Percentiles rank a stretch among this genome's conserved stretches.
These are phyloP conservation scores for Atopsyche davidsoni DNA, from an alignment of 1,140 invertebrate species.

Conservation along the genomic window DNA sequence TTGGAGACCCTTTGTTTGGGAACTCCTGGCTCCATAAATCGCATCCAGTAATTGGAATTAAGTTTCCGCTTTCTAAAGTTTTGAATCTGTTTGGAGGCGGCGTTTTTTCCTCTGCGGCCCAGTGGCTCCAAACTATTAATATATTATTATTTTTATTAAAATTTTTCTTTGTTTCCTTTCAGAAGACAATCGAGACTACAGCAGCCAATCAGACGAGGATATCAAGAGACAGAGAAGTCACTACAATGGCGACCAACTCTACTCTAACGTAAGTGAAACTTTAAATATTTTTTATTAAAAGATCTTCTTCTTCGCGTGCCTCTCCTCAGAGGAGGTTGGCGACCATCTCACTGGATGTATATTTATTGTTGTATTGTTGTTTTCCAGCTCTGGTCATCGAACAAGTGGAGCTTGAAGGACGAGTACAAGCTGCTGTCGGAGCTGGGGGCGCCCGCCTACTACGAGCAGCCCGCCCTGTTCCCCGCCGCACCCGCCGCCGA, in stretches of 20 bases:
- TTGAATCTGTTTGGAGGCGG: no score
- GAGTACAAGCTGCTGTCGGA: constrained; percentile 80
- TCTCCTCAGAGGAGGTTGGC: no score
- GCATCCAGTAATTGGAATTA: no score
- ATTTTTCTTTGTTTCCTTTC: constrained; percentile 39
- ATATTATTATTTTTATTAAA: no score
- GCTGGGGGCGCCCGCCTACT: constrained; percentile 55
- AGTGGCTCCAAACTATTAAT: no score
- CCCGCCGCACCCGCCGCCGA: constrained; percentile 22
- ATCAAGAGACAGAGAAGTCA: constrained; percentile 77
- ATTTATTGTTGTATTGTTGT: constrained; percentile 1
- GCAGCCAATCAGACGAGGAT: constrained; percentile 77
- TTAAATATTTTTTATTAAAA: neutral
- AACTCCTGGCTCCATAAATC: no score
- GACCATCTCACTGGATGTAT: no score
- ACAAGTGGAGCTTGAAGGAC: constrained; percentile 84
- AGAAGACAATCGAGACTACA: constrained; percentile 82
- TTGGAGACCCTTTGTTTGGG: constrained; percentile 22
- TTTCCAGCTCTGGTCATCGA: constrained; percentile 62
- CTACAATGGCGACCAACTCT: constrained; percentile 85
- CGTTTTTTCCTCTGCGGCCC: no score
- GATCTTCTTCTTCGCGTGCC: no score
- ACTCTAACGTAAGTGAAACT: constrained; percentile 70
- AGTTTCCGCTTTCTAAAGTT: no score
- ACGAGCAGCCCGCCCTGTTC: constrained; percentile 35